A percentile compares a stretch with the other conserved stretches of the same genome.
Evolutionary conservation across 2,113 vertebrate genomes (phyloP).

Genomic region (Podilymbus podiceps): DNA sequence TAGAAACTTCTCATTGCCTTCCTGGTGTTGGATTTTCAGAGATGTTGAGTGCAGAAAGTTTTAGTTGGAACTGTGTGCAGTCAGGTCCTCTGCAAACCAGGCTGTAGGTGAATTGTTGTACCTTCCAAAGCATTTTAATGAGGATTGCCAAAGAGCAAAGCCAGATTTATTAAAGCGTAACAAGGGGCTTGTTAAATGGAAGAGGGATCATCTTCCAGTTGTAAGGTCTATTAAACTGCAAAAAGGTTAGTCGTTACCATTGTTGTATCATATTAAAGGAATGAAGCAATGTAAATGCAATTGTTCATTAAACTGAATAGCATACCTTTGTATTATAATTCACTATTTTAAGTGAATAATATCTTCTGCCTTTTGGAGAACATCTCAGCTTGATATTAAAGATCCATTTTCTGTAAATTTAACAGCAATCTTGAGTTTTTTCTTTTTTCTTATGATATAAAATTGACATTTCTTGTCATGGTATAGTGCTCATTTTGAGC

Average conservation of each 20-base stretch:
- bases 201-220: background rate
- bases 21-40: background rate
- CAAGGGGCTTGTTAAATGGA: background rate
- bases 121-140: background rate
- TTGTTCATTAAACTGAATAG: background rate
- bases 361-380: background rate
- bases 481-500: background rate
- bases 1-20: background rate
- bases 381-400: background rate
- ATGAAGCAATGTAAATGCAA: background rate
- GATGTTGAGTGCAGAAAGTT: background rate
- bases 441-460: background rate
- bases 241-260: background rate
- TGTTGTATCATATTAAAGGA: background rate
- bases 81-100: background rate
- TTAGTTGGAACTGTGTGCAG: background rate
- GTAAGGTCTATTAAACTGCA: constrained; percentile 1
- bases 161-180: background rate
- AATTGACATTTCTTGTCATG: background rate
- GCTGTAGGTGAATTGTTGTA: background rate
- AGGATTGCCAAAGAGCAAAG: background rate
- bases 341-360: background rate
- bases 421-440: too few relatives aligned
- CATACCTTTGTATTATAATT: background rate
- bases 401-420: background rate